Conservation (phyloP, 2,888 invertebrate genomes). For the Ypsolopha sequella region DNA sequence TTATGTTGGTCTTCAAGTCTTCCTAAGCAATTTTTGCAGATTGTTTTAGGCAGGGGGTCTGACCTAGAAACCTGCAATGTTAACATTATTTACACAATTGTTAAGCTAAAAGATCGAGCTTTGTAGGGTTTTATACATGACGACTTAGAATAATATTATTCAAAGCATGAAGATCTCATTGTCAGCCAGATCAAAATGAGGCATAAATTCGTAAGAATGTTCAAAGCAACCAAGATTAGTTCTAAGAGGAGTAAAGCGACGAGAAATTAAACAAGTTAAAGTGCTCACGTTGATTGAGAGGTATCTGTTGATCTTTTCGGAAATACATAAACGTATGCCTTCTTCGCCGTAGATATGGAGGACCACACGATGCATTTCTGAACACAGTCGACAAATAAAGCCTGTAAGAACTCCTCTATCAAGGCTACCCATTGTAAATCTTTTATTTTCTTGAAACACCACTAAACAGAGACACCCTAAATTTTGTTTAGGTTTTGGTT, state of each 20-base stretch:
- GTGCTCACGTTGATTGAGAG: constrained; percentile 82
- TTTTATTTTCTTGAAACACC: background rate
- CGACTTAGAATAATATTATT: too few relatives aligned
- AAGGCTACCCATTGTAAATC: constrained; percentile 80
- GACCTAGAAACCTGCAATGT: constrained; percentile 71
- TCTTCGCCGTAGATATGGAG: constrained; percentile 87
- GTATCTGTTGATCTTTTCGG: constrained; percentile 85
- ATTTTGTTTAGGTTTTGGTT: too few relatives aligned
- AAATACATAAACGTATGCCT: constrained; percentile 79
- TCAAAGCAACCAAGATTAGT: too few relatives aligned
- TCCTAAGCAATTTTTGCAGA: constrained; percentile 71
- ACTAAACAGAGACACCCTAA: too few relatives aligned
- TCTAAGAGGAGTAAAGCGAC: too few relatives aligned
- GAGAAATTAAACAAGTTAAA: too few relatives aligned
- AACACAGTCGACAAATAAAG: constrained; percentile 87
- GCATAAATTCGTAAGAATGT: too few relatives aligned
- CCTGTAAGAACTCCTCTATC: constrained; percentile 85
- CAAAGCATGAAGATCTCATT: too few relatives aligned
- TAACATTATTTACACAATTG: too few relatives aligned
- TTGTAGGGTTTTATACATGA: too few relatives aligned
- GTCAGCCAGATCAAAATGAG: too few relatives aligned
- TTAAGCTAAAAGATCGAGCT: too few relatives aligned
- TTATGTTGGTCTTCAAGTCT: constrained; percentile 71
- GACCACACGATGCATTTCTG: constrained; percentile 87
- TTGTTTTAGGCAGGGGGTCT: constrained; percentile 79